Conservation (phyloP, 1,140 invertebrate species). For the Homarus americanus region DNA sequence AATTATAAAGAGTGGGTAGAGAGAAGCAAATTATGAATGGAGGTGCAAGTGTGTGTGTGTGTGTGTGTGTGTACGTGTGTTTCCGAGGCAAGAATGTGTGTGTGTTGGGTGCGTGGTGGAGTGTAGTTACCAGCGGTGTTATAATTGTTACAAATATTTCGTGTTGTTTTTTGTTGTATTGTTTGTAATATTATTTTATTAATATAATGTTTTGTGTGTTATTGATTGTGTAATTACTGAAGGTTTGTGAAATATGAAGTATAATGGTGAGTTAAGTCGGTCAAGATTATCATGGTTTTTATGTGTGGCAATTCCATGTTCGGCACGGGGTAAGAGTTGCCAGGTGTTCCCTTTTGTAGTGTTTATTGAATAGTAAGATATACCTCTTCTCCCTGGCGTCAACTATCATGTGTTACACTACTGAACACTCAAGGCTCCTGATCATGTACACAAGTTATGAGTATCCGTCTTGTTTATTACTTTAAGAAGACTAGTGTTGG, state of each 20-base stretch:
- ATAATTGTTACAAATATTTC: too few species aligned
- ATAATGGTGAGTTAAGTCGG: background rate
- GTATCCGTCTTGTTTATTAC: background rate
- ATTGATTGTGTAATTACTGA: background rate
- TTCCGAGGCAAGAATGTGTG: slow-evolving; percentile 4
- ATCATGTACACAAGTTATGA: too few species aligned
- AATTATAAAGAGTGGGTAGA: background rate
- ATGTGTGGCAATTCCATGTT: background rate
- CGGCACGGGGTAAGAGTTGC: background rate
- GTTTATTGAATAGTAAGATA: background rate
- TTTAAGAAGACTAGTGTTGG: background rate
- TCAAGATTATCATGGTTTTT: background rate
- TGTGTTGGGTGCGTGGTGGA: slow-evolving; percentile 3
- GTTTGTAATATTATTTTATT: too few species aligned
- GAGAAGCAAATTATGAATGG: slow-evolving; percentile 18
- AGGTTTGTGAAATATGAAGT: background rate
- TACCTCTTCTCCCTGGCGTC: background rate
- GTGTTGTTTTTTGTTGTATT: too few species aligned
- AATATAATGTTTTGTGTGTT: too few species aligned
- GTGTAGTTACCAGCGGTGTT: background rate
- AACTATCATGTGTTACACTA: too few species aligned
- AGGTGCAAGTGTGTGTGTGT: background rate
- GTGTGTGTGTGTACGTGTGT: slow-evolving; percentile 2
- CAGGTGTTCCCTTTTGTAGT: background rate
- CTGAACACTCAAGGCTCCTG: too few species aligned